Base-by-base conservation (phyloP, 30 jellyfish, hydroid and myxozoan genomes). In the Aurelia sp. region DNA sequence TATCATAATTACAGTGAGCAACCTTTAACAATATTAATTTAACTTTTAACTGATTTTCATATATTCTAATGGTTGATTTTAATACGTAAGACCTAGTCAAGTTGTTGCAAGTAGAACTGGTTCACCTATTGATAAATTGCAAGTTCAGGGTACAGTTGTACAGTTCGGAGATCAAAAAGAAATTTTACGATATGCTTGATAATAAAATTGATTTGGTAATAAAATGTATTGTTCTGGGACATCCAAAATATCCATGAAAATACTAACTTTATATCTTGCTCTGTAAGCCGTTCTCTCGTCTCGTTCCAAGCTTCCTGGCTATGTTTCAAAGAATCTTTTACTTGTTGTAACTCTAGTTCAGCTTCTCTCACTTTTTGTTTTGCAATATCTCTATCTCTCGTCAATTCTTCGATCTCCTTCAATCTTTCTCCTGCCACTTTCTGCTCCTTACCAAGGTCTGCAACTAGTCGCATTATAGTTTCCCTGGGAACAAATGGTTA, bases 301-400 rank as follows among this genome's bases (percentile, higher is more conserved):
- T 53, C 44, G 18, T 84, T 35, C 93, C 93, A 82, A 11, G 97
- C 97, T 8, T 90, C 97, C 75, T 90, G 97, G 62, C 97, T 90
- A 67, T 90, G 97, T 70, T 75, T 90, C 74, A 90, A 61, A 33
- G 75, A 65, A 48, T 81, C 97, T 75, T 41, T 90, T 8, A 82
- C 88, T 78, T 82, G 90, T 65, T 90, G 92, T 61, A 82, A 18
- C 77, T 90, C 97, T 44, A 78, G 74, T 12, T 82, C 94, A n/a
- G 69, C 35, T 75, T 90, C 97, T 30, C 92, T 90, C 51, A 66
- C 73, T 48, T 82, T 73, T 31, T 90, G 97, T 8, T 72, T 81
- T n/a, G 93, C 90, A 40, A 61, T 48, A 51, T 90, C 97, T 67
- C 94, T 72, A 8, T 90, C 97, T 40, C 94, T 78, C 13, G 91